Conservation (phyloP, 1,140 invertebrate genomes). For the Hyles euphorbiae region DNA sequence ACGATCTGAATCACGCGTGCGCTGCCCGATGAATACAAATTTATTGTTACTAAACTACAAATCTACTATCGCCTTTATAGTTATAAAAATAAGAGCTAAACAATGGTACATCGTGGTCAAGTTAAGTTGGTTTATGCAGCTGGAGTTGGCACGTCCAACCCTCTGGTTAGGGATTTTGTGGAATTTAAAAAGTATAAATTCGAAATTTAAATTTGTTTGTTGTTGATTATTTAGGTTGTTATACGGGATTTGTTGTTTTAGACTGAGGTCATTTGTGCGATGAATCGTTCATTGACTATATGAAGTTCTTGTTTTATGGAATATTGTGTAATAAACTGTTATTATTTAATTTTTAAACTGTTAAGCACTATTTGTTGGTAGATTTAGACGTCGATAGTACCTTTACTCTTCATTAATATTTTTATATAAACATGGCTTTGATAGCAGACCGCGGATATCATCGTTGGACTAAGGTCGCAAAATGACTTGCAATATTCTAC, state of each 20-base stretch:
- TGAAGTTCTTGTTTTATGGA: too few relatives aligned
- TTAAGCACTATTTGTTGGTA: too few relatives aligned
- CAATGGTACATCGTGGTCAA: not conserved
- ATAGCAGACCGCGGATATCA: not conserved
- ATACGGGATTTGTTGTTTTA: too few relatives aligned
- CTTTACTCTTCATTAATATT: too few relatives aligned
- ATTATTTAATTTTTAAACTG: too few relatives aligned
- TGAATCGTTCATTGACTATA: too few relatives aligned
- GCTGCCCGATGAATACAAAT: slow-evolving; percentile 16
- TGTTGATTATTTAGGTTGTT: too few relatives aligned
- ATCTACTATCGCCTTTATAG: slow-evolving; percentile 11
- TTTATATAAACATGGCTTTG: not conserved
- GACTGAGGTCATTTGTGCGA: too few relatives aligned
- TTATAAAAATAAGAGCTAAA: not conserved
- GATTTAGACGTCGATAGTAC: too few relatives aligned
- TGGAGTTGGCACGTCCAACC: slow-evolving; percentile 4
- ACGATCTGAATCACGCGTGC: slow-evolving; percentile 32
- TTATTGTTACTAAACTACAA: slow-evolving; percentile 9
- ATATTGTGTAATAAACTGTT: too few relatives aligned
- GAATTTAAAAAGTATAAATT: not conserved
- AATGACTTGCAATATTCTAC: too few relatives aligned
- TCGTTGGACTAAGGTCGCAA: not conserved
- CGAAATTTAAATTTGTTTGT: not conserved
- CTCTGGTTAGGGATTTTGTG: slow-evolving; percentile 2
- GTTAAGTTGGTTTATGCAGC: slow-evolving; percentile 1